Conservation (phyloP, 2,888 invertebrate species). For the Linyphia triangularis region DNA sequence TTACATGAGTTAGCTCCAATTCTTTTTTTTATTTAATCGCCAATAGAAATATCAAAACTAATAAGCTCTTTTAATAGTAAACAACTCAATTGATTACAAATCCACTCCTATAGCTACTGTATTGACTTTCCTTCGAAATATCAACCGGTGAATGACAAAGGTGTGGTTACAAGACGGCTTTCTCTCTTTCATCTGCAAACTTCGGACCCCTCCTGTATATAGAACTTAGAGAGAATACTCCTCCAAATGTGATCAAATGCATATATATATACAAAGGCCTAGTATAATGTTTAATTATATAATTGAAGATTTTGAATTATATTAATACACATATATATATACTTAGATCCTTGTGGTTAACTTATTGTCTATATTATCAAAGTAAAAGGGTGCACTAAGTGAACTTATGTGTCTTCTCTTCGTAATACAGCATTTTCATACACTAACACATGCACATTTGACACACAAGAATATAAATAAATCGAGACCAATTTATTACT, state of each 20-base stretch:
- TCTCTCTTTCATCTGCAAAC: too few relatives aligned
- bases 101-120: background rate
- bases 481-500: too few relatives aligned
- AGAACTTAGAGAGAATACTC: constrained; percentile 55
- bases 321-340: constrained; percentile 69
- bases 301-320: constrained; percentile 40
- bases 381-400: constrained; percentile 74
- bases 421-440: too few relatives aligned
- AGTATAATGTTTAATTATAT: constrained; percentile 65
- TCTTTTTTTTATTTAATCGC: background rate
- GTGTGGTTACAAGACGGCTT: too few relatives aligned
- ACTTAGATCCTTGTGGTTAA: constrained; percentile 63
- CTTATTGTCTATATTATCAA: constrained; percentile 73
- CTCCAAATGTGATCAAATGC: constrained; percentile 72
- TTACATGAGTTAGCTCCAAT: too few relatives aligned
- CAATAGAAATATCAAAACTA: background rate
- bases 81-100: background rate
- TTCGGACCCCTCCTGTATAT: constrained; percentile 49
- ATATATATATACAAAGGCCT: constrained; percentile 66
- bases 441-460: too few relatives aligned
- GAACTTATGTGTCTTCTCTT: too few relatives aligned
- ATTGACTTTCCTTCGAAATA: background rate
- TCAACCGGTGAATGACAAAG: too few relatives aligned
- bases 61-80: background rate
- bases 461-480: too few relatives aligned